Evolutionary conservation across 2,797 vertebrate genomes (phyloP).

Genomic region (Myotis vivesi): DNA sequence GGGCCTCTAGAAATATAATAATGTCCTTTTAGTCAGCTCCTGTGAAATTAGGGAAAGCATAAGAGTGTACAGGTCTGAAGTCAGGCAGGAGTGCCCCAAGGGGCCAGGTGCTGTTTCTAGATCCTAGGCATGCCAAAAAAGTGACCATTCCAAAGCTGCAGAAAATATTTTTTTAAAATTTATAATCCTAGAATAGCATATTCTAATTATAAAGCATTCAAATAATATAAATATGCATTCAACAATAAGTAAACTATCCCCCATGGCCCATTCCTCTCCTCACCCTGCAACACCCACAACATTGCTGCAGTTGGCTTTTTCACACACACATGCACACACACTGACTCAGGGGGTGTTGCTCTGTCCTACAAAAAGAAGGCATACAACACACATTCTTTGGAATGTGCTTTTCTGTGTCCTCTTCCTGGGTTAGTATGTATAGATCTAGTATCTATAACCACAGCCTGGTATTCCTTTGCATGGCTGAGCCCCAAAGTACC

Average conservation of each 20-base stretch:
- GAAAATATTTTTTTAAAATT: neutral
- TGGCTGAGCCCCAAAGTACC: neutral
- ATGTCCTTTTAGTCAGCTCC: neutral
- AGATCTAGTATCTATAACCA: neutral
- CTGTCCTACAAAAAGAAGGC: neutral
- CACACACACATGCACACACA: neutral
- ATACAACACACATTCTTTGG: neutral
- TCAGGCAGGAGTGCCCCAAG: neutral
- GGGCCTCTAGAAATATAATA: neutral
- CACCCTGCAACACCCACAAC: neutral
- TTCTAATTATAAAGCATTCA: conserved; percentile 7
- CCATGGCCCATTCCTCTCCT: neutral
- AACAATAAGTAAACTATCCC: neutral
- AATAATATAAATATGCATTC: neutral
- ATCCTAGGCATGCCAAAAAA: neutral
- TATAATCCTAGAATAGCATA: neutral
- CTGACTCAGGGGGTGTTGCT: neutral
- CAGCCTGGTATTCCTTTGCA: neutral
- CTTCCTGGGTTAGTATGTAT: neutral
- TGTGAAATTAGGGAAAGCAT: neutral
- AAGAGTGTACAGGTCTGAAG: neutral
- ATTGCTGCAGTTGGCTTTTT: neutral
- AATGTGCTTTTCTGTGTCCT: neutral
- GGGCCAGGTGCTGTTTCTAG: neutral
- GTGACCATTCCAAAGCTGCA: neutral